phyloP scores from a whole-genome alignment of 2,113 vertebrate genomes.

The Bubo scandiacus region DNA sequence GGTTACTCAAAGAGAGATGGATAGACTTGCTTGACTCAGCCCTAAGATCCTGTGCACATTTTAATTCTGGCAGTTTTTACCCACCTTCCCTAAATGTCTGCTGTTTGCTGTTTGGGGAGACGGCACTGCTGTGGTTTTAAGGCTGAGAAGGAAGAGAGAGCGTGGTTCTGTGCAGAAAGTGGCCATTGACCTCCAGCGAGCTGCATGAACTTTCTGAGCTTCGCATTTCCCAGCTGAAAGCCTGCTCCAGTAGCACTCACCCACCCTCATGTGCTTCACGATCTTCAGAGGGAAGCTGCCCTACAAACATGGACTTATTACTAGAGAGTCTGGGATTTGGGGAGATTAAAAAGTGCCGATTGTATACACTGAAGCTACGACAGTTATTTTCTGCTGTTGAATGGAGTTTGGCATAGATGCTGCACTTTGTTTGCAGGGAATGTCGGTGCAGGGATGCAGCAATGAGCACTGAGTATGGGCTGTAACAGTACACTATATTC shows the following conservation, averaged over 20 bases:
- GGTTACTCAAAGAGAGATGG: background rate
- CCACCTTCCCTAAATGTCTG: background rate
- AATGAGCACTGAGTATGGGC: accelerated
- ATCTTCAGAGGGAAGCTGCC: background rate
- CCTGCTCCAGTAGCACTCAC: background rate
- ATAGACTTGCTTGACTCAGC: background rate
- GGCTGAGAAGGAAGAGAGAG: background rate
- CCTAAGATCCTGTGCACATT: background rate
- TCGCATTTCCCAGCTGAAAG: background rate
- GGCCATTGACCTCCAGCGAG: accelerated
- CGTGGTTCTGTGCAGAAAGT: accelerated
- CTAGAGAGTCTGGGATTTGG: background rate
- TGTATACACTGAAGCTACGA: accelerated
- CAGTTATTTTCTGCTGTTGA: background rate
- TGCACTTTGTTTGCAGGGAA: background rate
- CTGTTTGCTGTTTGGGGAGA: background rate
- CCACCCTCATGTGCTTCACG: background rate
- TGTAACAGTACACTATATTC: background rate
- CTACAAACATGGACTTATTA: background rate
- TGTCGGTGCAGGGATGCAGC: accelerated
- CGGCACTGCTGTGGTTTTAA: background rate
- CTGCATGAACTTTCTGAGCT: background rate
- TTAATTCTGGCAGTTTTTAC: background rate
- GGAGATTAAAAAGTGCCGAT: background rate
- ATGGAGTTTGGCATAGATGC: background rate